Base-by-base conservation (phyloP, 2,113 vertebrate genomes). In the Calidris pygmaea region DNA sequence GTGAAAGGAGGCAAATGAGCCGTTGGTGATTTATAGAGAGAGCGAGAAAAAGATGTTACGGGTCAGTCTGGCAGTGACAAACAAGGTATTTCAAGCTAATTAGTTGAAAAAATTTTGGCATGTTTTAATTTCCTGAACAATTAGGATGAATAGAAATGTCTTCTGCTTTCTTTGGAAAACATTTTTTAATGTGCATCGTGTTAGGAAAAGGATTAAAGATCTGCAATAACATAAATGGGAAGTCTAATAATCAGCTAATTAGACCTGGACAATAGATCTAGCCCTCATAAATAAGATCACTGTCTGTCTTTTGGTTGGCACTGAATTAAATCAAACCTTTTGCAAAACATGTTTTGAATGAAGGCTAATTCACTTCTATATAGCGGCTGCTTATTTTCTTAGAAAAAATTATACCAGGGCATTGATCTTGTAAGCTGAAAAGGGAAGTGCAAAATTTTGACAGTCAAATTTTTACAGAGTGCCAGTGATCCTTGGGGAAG, bases 111-210 rank as follows among this genome's bases (percentile, higher is more conserved):
- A 90, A 65, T 23, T 6, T 65, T 60, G 60, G 39, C 52, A 17
- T 47, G 68, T 56, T 89, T 95, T 74, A 76, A 79, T 83, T 96
- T 97, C 94, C 93, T 87, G 93, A 92, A 59, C 50, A 87, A 83
- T 66, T 68, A 80, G 60, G 60, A 76, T 2, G 9, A 93, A 73
- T 83, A 82, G 43, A 93, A 95, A 81, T 30, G 17, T 90, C 41
- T 95, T 94, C 50, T 91, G 53, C 55, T 95, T 96, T 80, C 67
- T 79, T 71, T 92, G 89, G 81, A 93, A 93, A 90, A 86, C 19
- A 47, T 32, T 58, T 67, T 59, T 68, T 63, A 67, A 83, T 75
- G 67, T 29, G 68, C 24, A 27, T 86, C 14, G 3, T 67, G 67
- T 59, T 89, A 85, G 83, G 66, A 62, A 89, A 84, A 73, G 70